Evolutionary conservation across 2,888 invertebrate species (phyloP), one percentile per base, ranked within the genome.

Genomic region (Desoria tigrina): DNA sequence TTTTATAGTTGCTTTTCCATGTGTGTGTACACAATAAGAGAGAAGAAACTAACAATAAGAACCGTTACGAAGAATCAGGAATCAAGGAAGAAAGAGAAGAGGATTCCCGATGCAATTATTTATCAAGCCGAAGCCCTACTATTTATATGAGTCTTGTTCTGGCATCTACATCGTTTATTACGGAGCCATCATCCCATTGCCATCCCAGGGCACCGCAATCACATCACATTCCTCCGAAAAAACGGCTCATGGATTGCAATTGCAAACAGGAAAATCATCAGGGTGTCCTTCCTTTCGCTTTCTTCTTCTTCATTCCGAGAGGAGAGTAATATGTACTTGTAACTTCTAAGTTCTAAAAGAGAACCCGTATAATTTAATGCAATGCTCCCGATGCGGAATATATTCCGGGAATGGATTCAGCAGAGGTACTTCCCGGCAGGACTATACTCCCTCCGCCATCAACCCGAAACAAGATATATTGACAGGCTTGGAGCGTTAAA

Each of bases 51-150:
- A 26, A 51, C 51, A 51, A 51, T 51, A 51, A 51, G 45, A 45
- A 6, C 6, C 32, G 6, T 11, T 4, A 6, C 11, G 24, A 51
- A 24, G 51, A 53, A 21, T 23, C 56, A 55, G 21, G 27, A 62
- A 42, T 18, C 60, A 24, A 57, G 21, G 53, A 45, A 24, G 63
- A 49, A 69, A 42, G 57, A 61, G 59, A 66, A 61, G 60, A 61
- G 62, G 61, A 71, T 65, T 67, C 23, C 61, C 68, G 62, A 74
- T 68, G 73, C 73, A 74, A 74, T 74, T 74, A 74, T 74, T 74
- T 74, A 74, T 74, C 72, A 71, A 69, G 63, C 68, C 72, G 70
- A 56, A 73, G 68, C 16, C 53, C 49, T 67, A 63, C 61, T 64
- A 61, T 64, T 61, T 67, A 69, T 65, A 73, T 69, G 73, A 73